Base-by-base conservation (phyloP, 2,113 vertebrate species). In the Chrysemys picta region DNA sequence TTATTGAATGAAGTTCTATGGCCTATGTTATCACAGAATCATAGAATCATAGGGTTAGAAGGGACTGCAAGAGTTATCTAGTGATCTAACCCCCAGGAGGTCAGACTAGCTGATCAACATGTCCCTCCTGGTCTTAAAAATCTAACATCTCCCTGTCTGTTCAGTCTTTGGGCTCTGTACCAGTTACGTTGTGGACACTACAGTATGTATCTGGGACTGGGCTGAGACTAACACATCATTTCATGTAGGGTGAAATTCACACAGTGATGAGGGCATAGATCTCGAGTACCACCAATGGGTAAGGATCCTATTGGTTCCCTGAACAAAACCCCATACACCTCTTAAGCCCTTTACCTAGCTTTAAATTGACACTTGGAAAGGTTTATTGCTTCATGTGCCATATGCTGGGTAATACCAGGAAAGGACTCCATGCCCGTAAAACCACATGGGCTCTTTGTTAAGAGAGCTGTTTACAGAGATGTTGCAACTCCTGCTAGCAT, bases 261-360 rank as follows among this genome's bases (percentile, higher is more conserved):
- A 25, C 22, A 78, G 42, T 82, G 79, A 49, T 80, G 80, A 80
- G 49, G 42, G 53, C 45, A 12, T 2, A n/a, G 27, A 0, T 0
- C 12, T 72, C 12, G 6, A 45, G 76, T 56, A 47, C 89, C 1
- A 1, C 7, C 19, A 45, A 8, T 10, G 14, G 19, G 81, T 22
- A 72, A 52, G n/a, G 35, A 25, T 29, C 35, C 59, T 57, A 38
- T 78, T 76, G 24, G 42, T 45, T 76, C 22, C 25, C 75, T 78
- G 38, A 38, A 72, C 65, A 22, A 72, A 72, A n/a, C 35, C 8
- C 17, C 65, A 69, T 38, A 38, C 17, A 69, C 8, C 35, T 21
- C 35, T 19, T n/a, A n/a, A 69, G 8, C 35, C 9, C n/a, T 69
- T 29, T n/a, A 72, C 16, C 65, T 69, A n/a, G 35, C 35, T 69